phyloP scores from a whole-genome alignment of 2,888 invertebrate species.

The Lepas anatifera region DNA sequence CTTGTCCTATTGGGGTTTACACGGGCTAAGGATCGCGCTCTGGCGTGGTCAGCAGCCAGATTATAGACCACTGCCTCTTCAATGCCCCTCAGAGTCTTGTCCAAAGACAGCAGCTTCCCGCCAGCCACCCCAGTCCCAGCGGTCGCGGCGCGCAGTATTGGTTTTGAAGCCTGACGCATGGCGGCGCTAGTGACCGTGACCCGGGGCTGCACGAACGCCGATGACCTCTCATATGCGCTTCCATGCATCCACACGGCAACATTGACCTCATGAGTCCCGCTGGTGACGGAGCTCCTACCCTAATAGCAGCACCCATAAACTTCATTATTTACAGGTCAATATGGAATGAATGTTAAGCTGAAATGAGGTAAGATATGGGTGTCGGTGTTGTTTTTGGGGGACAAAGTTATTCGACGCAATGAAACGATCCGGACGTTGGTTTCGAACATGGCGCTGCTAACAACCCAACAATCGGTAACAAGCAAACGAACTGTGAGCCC shows the following conservation, averaged over 20 bases:
- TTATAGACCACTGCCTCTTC: too few relatives aligned
- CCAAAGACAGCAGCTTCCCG: too few relatives aligned
- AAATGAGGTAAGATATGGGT: slow-evolving; percentile 7
- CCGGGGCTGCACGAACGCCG: neutral
- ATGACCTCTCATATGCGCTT: neutral
- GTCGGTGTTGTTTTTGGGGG: slow-evolving; percentile 1
- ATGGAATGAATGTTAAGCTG: slow-evolving; percentile 12
- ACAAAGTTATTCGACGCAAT: neutral
- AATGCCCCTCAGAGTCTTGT: too few relatives aligned
- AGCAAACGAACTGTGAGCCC: too few relatives aligned
- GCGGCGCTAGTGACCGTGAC: neutral
- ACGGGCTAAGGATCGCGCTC: too few relatives aligned
- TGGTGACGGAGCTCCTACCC: too few relatives aligned
- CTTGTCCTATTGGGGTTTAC: too few relatives aligned
- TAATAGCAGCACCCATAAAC: neutral
- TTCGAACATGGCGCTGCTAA: neutral
- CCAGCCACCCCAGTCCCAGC: too few relatives aligned
- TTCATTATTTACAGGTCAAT: slow-evolving; percentile 7
- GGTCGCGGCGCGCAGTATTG: neutral
- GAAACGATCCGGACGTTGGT: neutral
- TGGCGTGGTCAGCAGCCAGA: too few relatives aligned
- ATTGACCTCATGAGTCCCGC: too few relatives aligned
- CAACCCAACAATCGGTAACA: neutral
- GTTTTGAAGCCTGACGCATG: slow-evolving; percentile 3
- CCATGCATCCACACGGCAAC: neutral